Conservation (phyloP, 1,140 invertebrate species). For the Diplogasteroides magnus region DNA sequence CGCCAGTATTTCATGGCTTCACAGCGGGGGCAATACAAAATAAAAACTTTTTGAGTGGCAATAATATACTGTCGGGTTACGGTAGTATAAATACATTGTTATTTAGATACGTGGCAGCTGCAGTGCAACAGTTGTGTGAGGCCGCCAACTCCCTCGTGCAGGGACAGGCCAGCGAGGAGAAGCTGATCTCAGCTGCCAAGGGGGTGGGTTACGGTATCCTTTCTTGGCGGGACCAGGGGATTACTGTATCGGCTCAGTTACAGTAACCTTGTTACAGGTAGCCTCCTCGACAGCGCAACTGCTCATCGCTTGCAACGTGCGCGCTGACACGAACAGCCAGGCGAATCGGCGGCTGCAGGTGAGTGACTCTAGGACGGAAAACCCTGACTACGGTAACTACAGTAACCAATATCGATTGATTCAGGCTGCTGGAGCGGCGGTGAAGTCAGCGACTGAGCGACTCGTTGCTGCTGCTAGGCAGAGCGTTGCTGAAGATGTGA, state of each 20-base stretch:
- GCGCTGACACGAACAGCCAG: conserved; percentile 88
- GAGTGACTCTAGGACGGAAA: background rate
- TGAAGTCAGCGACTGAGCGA: conserved; percentile 94
- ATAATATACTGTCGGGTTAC: too few species aligned
- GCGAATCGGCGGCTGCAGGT: conserved; percentile 77
- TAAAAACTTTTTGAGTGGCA: too few species aligned
- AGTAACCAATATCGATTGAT: background rate
- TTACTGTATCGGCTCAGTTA: conserved; percentile 1
- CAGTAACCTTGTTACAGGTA: conserved; percentile 63
- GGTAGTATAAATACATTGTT: too few species aligned
- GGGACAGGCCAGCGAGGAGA: conserved; percentile 86
- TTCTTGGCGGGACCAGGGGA: background rate
- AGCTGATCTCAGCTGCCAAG: conserved; percentile 90
- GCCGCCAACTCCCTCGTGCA: conserved; percentile 93
- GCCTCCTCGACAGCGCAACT: conserved; percentile 93
- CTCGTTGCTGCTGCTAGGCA: conserved; percentile 87
- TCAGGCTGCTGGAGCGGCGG: conserved; percentile 83
- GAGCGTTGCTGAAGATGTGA: conserved; percentile 82
- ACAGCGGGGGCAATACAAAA: background rate
- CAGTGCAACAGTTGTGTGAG: conserved; percentile 92
- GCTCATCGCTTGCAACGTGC: conserved; percentile 93
- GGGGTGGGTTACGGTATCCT: conserved; percentile 57
- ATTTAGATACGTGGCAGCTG: conserved; percentile 78
- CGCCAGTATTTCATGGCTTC: too few species aligned
- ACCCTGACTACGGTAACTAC: background rate